Percentiles rank a stretch among this genome's conserved stretches.
These are phyloP conservation scores for Ormyrus pomaceus DNA, from an alignment of 2,888 invertebrate genomes.

Conservation along the genomic window DNA sequence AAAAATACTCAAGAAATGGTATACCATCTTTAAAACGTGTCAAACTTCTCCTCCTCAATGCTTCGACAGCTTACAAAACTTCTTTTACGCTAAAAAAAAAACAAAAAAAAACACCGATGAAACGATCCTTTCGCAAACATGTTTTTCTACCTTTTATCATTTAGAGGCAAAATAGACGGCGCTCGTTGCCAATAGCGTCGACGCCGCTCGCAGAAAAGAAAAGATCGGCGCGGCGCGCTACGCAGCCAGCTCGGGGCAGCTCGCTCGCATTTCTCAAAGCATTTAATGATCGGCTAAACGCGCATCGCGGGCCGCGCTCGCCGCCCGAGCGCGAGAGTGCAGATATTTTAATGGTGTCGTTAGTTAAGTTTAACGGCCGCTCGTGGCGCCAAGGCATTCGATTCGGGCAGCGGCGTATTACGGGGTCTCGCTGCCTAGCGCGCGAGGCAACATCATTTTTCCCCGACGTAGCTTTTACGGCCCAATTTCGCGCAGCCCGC, in stretches of 20 bases:
- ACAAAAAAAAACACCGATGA: no score
- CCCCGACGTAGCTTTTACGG: slow-evolving; percentile 50
- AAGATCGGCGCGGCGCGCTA: slow-evolving; percentile 2
- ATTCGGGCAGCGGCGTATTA: slow-evolving; percentile 56
- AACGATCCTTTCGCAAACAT: no score
- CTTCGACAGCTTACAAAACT: no score
- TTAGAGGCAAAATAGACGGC: no score
- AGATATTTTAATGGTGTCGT: slow-evolving; percentile 68
- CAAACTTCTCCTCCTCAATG: no score
- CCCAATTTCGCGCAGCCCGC: slow-evolving; percentile 38
- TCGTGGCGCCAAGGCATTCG: slow-evolving; percentile 65
- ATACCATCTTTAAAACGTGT: no score
- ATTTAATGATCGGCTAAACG: slow-evolving; percentile 58
- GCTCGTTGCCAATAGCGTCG: no score
- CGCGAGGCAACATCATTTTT: slow-evolving; percentile 43
- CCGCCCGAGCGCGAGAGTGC: slow-evolving; percentile 50
- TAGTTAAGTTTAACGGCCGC: slow-evolving; percentile 68
- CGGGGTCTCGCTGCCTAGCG: slow-evolving; percentile 43
- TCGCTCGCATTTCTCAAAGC: slow-evolving; percentile 54
- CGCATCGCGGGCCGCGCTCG: slow-evolving; percentile 43
- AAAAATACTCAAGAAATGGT: no score
- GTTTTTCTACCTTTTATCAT: no score
- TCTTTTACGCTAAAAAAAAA: no score
- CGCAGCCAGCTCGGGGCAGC: slow-evolving; percentile 7
- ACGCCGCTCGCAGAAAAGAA: slow-evolving; percentile 1